Evolutionary conservation across 2,888 invertebrate genomes (phyloP).

Genomic region (Tetranychus piercei): DNA sequence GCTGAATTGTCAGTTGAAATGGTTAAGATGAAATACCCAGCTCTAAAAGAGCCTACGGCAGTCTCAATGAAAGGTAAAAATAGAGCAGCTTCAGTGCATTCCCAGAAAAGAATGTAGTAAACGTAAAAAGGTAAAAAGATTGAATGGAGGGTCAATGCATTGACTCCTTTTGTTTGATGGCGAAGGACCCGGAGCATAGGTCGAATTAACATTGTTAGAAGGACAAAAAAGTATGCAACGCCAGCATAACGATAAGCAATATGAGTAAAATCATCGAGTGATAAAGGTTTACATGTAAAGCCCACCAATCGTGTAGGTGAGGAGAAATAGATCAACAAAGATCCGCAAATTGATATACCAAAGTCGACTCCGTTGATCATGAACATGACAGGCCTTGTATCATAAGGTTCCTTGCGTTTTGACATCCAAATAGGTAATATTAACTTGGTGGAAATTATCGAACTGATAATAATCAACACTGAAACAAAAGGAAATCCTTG

Average conservation of each 20-base stretch:
- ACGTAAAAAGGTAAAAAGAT: background rate
- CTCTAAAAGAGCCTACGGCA: background rate
- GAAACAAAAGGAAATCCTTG: background rate
- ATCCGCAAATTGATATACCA: background rate
- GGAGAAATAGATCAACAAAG: background rate
- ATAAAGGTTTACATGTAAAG: background rate
- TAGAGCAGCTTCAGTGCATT: background rate
- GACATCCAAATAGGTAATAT: background rate
- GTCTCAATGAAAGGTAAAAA: background rate
- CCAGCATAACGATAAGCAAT: background rate
- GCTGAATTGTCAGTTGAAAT: background rate
- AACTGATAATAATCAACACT: background rate
- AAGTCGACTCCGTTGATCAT: background rate
- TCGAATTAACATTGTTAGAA: background rate
- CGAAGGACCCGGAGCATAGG: background rate
- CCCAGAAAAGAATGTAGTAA: background rate
- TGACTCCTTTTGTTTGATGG: background rate
- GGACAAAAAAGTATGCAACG: background rate
- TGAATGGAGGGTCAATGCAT: background rate
- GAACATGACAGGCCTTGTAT: background rate
- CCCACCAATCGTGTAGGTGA: background rate
- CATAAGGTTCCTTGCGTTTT: background rate
- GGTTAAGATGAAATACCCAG: background rate
- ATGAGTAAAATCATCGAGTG: background rate
- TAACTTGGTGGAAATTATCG: background rate